These are phyloP conservation scores for Cryptocephalus primarius DNA, from an alignment of 2,888 invertebrate genomes.

Conservation along the genomic window DNA sequence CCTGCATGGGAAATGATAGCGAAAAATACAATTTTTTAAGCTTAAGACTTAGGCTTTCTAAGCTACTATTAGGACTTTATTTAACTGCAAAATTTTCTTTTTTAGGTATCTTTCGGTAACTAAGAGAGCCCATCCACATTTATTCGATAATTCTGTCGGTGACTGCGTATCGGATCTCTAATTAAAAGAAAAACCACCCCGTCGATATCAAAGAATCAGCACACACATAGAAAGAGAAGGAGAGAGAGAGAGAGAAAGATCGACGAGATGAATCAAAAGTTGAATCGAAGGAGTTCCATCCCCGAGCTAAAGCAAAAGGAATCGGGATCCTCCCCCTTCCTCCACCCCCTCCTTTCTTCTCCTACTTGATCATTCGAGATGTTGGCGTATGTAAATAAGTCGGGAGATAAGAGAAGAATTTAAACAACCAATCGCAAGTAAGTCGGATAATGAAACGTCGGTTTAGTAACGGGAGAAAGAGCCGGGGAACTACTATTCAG, in stretches of 20 bases:
- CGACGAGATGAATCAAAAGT: neutral
- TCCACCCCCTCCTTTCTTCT: neutral
- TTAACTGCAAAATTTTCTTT: no score
- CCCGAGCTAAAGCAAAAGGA: constrained; percentile 7
- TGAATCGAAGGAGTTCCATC: neutral
- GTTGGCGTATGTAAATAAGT: constrained; percentile 30
- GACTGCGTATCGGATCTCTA: no score
- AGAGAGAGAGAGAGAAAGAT: neutral
- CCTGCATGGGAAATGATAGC: no score
- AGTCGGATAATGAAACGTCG: constrained; percentile 33
- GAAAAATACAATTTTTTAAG: no score
- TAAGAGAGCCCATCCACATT: no score
- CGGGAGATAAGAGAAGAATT: constrained; percentile 33
- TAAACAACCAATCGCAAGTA: constrained; percentile 33
- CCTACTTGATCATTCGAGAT: constrained; percentile 17
- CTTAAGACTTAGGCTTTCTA: no score
- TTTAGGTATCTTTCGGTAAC: no score
- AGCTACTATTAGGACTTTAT: no score
- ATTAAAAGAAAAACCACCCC: no score
- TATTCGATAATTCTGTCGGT: no score
- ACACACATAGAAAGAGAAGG: neutral
- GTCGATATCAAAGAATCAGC: no score
- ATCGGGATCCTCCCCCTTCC: constrained; percentile 4
- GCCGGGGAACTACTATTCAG: constrained; percentile 33
- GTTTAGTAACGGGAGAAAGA: constrained; percentile 25